Base-by-base conservation (phyloP, 1,140 invertebrate species). In the Gyrodactylus bullatarudis region DNA sequence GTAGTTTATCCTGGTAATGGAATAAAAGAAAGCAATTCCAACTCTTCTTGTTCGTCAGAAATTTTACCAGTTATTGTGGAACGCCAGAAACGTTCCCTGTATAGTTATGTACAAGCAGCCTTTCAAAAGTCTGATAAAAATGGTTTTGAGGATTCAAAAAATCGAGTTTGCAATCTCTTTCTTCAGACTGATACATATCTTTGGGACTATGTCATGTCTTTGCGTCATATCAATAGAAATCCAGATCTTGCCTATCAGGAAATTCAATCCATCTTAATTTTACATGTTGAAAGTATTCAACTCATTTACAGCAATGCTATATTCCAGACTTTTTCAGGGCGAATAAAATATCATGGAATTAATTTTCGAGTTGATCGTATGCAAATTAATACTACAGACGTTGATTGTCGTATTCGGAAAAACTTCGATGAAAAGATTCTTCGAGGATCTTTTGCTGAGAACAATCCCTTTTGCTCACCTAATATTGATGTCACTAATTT, bases 401-500 rank as follows among this genome's bases (percentile, higher is more conserved):
- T 16, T 8, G 78, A 78, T 24, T 81, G 81, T 73, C 74, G 77
- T 0, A 77, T 77, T 74, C 75, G 73, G 22, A 74, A 76, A 26
- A 69, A 25, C 74, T 24, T 20, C 69, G 26, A 23, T 74, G 34
- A 54, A 54, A 16, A 8, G n/a, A n/a, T n/a, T n/a, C 71, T 68
- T 76, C 75, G 1, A 76, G 76, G n/a, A 16, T 1, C 25, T n/a
- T 25, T 68, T 73, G 85, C 74, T 85, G 85, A 20, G 87, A 89
- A 74, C 83, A 94, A 92, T 83, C 88, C 88, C 71, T 98, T 96
- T 80, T 98, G 94, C 80, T 86, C 89, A 78, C 88, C 89, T 78
- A 95, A 98, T 79, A 94, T 99, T 77, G 94, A 99, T 80, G 94
- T 97, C 70, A 95, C 91, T 76, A 98, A 98, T 83, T 98, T 97